phyloP scores from a whole-genome alignment of 2,888 invertebrate genomes.

The Dorcus hopei region DNA sequence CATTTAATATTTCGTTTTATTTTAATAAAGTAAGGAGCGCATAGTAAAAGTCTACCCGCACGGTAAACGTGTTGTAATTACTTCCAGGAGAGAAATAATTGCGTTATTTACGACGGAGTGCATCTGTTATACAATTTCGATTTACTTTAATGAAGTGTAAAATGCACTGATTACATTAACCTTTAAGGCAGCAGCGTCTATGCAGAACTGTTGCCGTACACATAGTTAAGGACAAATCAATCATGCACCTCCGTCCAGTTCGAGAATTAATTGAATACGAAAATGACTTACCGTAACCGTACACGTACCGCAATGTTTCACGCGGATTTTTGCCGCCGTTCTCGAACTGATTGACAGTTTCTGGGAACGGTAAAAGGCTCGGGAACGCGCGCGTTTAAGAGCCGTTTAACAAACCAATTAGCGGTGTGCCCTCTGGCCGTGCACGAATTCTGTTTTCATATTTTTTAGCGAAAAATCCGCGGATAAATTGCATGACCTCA shows the following conservation, averaged over 20 bases:
- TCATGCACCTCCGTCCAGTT: slow-evolving; percentile 23
- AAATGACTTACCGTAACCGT: too few relatives aligned
- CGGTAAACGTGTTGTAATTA: slow-evolving; percentile 2
- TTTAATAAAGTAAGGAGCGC: too few relatives aligned
- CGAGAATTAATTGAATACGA: slow-evolving; percentile 10
- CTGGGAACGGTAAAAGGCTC: not conserved
- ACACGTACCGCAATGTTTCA: slow-evolving; percentile 1
- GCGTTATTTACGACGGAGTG: not conserved
- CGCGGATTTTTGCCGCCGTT: slow-evolving; percentile 12
- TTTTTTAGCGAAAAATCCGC: slow-evolving; percentile 1
- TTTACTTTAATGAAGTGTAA: slow-evolving; percentile 8
- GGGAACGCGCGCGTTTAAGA: too few relatives aligned
- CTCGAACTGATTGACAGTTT: slow-evolving; percentile 14
- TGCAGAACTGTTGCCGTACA: slow-evolving; percentile 3
- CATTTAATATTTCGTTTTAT: too few relatives aligned
- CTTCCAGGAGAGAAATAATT: not conserved
- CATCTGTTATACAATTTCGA: slow-evolving; percentile 3
- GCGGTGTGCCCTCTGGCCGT: not conserved
- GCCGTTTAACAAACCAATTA: not conserved
- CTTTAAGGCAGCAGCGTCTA: slow-evolving; percentile 4
- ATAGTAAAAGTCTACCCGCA: too few relatives aligned
- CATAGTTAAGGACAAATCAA: slow-evolving; percentile 18
- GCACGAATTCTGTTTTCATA: not conserved
- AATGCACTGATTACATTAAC: slow-evolving; percentile 14
- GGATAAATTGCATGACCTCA: not conserved